phyloP scores from a whole-genome alignment of 1,140 invertebrate genomes.

The Drosophila pseudoobscura region DNA sequence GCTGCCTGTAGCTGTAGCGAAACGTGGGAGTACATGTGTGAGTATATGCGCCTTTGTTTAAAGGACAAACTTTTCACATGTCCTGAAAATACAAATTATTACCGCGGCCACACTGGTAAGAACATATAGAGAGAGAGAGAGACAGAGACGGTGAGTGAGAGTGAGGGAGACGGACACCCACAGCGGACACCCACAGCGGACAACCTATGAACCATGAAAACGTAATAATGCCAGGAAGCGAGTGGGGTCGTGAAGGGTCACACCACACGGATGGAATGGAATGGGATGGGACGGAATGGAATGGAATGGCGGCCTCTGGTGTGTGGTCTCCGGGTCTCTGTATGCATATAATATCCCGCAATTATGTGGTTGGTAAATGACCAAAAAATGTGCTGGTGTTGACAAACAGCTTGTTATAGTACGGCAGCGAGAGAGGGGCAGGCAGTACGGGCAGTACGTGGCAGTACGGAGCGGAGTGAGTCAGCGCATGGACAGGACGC shows the following conservation, averaged over 20 bases:
- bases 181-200: constrained; percentile 53
- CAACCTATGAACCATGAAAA: constrained; percentile 79
- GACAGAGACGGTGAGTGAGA: background rate
- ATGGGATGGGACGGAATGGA: background rate
- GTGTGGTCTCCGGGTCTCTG: constrained; percentile 22
- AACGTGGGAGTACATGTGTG: constrained; percentile 12
- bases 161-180: constrained; percentile 18
- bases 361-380: constrained; percentile 81
- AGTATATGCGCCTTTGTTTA: constrained; percentile 48
- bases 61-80: constrained; percentile 74
- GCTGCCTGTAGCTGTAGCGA: background rate
- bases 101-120: constrained; percentile 32
- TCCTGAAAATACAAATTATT: constrained; percentile 64
- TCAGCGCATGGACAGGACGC: constrained; percentile 11
- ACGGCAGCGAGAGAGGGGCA: no score
- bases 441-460: background rate
- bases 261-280: no score
- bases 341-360: constrained; percentile 77
- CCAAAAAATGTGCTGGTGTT: constrained; percentile 81
- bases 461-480: constrained; percentile 25
- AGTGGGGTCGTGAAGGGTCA: constrained; percentile 6
- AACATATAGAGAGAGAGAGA: constrained; percentile 20
- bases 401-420: constrained; percentile 77
- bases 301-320: no score
- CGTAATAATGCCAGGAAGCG: constrained; percentile 59